Conservation (phyloP, 2,888 invertebrate genomes). For the Microplitis deprimator region DNA sequence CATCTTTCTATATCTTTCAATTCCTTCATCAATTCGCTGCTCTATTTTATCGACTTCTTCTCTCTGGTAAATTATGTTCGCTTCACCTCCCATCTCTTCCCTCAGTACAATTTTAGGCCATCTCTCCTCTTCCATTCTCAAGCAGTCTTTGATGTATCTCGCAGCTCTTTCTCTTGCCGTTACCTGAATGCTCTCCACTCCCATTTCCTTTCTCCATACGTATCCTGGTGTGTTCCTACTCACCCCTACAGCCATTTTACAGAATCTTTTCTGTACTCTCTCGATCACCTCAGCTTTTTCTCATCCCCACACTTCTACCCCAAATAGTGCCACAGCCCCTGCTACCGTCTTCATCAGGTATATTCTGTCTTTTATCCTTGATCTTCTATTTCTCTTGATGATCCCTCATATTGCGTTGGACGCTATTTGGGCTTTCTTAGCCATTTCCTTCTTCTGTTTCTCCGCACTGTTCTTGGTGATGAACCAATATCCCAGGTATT, state of each 20-base stretch:
- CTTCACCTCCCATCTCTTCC: background rate
- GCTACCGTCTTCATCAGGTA: background rate
- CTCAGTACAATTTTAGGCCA: background rate
- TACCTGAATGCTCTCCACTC: background rate
- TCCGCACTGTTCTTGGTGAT: background rate
- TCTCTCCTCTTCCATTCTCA: background rate
- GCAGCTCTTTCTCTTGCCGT: background rate
- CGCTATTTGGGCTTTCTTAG: conserved; percentile 4
- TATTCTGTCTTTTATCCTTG: background rate
- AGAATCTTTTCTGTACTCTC: background rate
- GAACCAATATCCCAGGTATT: conserved; percentile 2
- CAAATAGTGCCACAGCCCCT: background rate
- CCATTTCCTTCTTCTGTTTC: conserved; percentile 1
- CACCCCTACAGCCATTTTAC: too few relatives aligned
- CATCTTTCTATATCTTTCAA: background rate
- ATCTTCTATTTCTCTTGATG: background rate
- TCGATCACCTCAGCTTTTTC: background rate
- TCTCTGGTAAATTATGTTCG: too few relatives aligned
- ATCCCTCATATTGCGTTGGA: background rate
- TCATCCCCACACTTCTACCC: conserved; percentile 24
- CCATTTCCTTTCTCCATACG: conserved; percentile 19
- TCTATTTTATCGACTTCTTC: background rate
- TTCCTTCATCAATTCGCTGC: background rate
- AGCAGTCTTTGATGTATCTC: background rate
- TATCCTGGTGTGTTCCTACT: conserved; percentile 22